phyloP scores from a whole-genome alignment of 2,113 vertebrate species.

The Rhinolophus ferrumequinum region DNA sequence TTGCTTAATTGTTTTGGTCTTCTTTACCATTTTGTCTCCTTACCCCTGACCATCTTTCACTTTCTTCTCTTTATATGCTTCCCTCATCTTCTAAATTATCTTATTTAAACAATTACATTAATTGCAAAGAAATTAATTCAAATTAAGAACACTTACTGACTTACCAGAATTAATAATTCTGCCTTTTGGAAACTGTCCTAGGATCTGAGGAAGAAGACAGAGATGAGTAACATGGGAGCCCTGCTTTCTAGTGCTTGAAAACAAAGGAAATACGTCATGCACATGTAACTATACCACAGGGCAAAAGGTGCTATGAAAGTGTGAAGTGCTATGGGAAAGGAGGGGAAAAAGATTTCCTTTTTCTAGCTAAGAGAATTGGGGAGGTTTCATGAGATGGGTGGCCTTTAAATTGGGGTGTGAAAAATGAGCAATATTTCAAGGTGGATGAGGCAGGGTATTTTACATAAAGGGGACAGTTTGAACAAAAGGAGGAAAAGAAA shows the following conservation, averaged over 20 bases:
- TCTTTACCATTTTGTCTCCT: too few relatives aligned
- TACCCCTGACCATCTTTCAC: too few relatives aligned
- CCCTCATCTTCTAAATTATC: too few relatives aligned
- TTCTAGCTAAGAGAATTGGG: not conserved
- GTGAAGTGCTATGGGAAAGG: not conserved
- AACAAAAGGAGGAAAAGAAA: not conserved
- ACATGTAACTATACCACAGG: not conserved
- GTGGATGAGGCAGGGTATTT: not conserved
- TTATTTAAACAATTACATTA: not conserved
- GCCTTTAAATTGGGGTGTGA: not conserved
- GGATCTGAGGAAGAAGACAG: not conserved
- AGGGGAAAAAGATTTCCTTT: not conserved
- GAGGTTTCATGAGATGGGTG: not conserved
- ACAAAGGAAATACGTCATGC: not conserved
- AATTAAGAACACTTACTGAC: not conserved
- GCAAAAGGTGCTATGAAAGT: not conserved
- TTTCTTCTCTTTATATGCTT: too few relatives aligned
- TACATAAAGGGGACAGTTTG: not conserved
- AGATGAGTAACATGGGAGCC: not conserved
- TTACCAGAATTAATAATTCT: not conserved
- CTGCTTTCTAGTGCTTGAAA: not conserved
- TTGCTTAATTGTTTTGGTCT: too few relatives aligned
- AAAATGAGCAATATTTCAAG: not conserved
- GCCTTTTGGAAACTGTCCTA: not conserved
- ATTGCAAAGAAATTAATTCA: not conserved